Evolutionary conservation across 2,113 vertebrate genomes (phyloP).

Genomic region (Procavia capensis): DNA sequence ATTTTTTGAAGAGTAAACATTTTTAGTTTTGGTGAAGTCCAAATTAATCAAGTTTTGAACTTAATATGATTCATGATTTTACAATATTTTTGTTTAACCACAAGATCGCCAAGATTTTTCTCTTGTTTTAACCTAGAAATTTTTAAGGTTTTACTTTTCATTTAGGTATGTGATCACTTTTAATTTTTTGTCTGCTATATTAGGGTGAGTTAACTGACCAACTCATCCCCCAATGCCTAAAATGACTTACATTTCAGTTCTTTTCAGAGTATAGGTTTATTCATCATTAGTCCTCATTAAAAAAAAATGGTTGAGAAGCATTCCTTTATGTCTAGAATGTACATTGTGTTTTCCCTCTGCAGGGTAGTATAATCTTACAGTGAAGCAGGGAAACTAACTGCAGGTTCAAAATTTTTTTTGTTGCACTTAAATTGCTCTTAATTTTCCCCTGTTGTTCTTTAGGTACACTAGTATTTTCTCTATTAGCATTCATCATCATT

Average conservation of each 20-base stretch:
- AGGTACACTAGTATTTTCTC: background rate
- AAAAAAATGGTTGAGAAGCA: background rate
- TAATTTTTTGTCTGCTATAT: background rate
- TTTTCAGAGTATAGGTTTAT: background rate
- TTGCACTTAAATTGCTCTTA: too few species aligned
- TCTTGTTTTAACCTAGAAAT: background rate
- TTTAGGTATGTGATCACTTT: background rate
- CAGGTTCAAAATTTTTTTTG: background rate
- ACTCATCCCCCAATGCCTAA: background rate
- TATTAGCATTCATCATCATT: background rate
- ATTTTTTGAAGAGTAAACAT: too few species aligned
- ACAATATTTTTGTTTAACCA: background rate
- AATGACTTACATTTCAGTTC: background rate
- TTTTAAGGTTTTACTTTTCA: conserved; percentile 10
- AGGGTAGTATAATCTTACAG: background rate
- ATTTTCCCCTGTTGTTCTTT: background rate
- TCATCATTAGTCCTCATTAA: background rate
- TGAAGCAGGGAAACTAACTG: background rate
- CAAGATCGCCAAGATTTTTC: background rate
- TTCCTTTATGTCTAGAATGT: background rate
- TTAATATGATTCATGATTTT: conserved; percentile 27
- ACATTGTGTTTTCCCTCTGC: background rate
- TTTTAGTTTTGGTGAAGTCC: too few species aligned
- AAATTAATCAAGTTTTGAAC: background rate
- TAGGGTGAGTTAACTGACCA: background rate